phyloP scores from a whole-genome alignment of 2,797 vertebrate species.

The Xiphophorus birchmanni region DNA sequence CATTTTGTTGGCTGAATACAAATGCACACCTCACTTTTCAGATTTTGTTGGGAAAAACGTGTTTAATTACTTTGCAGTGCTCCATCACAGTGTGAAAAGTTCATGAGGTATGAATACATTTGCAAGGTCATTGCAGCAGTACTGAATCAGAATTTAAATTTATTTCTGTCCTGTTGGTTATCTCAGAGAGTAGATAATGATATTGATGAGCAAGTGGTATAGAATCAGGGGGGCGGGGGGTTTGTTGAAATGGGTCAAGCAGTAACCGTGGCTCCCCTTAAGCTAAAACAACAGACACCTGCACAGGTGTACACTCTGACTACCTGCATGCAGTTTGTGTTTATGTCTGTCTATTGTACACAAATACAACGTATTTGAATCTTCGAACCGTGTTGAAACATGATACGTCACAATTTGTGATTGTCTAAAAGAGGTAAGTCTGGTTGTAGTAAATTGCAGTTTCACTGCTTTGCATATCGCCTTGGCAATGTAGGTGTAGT shows the following conservation, averaged over 20 bases:
- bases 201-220: background rate
- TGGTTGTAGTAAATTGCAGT: conserved; percentile 43
- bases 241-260: background rate
- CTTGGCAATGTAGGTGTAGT: conserved; percentile 43
- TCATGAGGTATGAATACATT: background rate
- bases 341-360: conserved; percentile 30
- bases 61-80: background rate
- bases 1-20: background rate
- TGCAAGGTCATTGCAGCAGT: background rate
- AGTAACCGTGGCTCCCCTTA: conserved; percentile 10
- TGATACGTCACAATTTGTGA: conserved; percentile 11
- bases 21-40: background rate
- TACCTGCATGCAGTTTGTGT: conserved; percentile 37
- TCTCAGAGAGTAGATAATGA: background rate
- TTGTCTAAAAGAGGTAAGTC: conserved; percentile 41
- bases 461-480: conserved; percentile 71
- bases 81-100: background rate
- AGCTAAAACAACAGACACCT: conserved; percentile 21
- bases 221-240: background rate
- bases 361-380: background rate
- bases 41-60: background rate
- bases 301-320: conserved; percentile 35
- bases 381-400: conserved; percentile 37
- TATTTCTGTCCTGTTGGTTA: background rate
- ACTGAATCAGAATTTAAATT: background rate